Percentiles rank a stretch among this genome's conserved stretches.
phyloP scores from a whole-genome alignment of 2,797 vertebrate species.

The Lepilemur ruficaudatus region DNA sequence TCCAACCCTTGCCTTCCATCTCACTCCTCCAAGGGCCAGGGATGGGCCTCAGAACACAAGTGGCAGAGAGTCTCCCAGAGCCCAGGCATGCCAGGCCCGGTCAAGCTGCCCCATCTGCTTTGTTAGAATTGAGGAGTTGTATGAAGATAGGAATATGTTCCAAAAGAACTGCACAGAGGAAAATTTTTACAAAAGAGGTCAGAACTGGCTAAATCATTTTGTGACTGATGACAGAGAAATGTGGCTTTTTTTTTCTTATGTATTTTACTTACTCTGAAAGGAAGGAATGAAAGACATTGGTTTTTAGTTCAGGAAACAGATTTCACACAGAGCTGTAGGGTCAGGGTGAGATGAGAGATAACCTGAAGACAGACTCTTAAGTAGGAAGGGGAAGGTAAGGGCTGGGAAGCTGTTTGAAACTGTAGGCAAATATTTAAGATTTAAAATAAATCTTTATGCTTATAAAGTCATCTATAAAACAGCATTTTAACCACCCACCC shows the following conservation, averaged over 20 bases:
- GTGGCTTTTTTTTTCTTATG: not conserved
- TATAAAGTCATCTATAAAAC: not conserved
- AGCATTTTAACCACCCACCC: not conserved
- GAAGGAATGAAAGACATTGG: not conserved
- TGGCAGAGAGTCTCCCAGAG: not conserved
- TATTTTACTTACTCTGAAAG: not conserved
- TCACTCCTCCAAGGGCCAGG: not conserved
- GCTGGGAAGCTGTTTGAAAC: not conserved
- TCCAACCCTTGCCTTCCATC: not conserved
- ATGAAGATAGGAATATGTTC: not conserved
- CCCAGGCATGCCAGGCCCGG: not conserved
- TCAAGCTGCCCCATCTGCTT: not conserved
- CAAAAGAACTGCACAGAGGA: not conserved
- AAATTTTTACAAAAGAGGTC: not conserved
- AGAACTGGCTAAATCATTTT: not conserved
- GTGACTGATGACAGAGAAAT: not conserved
- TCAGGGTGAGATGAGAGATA: not conserved
- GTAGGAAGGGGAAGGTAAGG: not conserved
- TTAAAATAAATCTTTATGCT: not conserved
- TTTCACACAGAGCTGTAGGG: not conserved
- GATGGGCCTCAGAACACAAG: not conserved
- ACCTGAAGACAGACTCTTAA: not conserved
- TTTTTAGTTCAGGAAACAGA: not conserved
- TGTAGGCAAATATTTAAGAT: not conserved
- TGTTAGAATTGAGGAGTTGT: not conserved